A percentile compares a stretch with the other conserved stretches of the same genome.
Evolutionary conservation across 2,797 vertebrate genomes (phyloP).

Genomic region (Morus bassanus): DNA sequence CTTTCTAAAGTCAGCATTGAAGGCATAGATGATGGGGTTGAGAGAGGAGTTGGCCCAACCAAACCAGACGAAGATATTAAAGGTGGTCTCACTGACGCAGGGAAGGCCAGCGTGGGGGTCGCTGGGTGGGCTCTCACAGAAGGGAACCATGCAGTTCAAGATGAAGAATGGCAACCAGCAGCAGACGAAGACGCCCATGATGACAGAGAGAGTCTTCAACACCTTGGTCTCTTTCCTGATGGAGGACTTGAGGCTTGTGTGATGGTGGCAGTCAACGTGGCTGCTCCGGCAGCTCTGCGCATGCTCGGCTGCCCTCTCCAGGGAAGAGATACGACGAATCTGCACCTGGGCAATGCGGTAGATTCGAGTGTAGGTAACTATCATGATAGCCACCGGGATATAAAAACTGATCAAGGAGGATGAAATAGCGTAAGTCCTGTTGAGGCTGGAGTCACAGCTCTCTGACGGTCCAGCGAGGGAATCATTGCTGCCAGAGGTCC

Average conservation of each 20-base stretch:
- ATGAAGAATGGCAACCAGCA: conserved; percentile 97
- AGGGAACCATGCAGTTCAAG: conserved; percentile 93
- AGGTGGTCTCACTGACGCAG: conserved; percentile 93
- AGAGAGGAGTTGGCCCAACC: conserved; percentile 96
- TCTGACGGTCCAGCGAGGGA: neutral
- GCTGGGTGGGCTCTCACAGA: conserved; percentile 79
- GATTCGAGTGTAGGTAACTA: conserved; percentile 93
- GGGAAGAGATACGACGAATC: conserved; percentile 86
- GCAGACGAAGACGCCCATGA: conserved; percentile 96
- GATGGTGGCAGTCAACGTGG: conserved; percentile 76
- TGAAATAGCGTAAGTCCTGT: conserved; percentile 91
- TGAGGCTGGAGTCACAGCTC: conserved; percentile 93
- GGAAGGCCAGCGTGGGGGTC: conserved; percentile 78
- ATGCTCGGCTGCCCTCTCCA: conserved; percentile 91
- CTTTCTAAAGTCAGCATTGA: conserved; percentile 92
- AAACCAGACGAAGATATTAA: conserved; percentile 95
- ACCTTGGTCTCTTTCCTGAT: conserved; percentile 93
- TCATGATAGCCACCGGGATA: conserved; percentile 94
- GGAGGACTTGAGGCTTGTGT: conserved; percentile 83
- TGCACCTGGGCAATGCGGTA: conserved; percentile 93
- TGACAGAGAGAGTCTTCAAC: conserved; percentile 91
- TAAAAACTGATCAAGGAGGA: conserved; percentile 97
- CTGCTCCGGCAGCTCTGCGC: conserved; percentile 86
- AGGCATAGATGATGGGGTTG: conserved; percentile 95
- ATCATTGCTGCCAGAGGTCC: neutral